phyloP scores from a whole-genome alignment of 2,113 vertebrate species.

The Clarias macrocephalus region DNA sequence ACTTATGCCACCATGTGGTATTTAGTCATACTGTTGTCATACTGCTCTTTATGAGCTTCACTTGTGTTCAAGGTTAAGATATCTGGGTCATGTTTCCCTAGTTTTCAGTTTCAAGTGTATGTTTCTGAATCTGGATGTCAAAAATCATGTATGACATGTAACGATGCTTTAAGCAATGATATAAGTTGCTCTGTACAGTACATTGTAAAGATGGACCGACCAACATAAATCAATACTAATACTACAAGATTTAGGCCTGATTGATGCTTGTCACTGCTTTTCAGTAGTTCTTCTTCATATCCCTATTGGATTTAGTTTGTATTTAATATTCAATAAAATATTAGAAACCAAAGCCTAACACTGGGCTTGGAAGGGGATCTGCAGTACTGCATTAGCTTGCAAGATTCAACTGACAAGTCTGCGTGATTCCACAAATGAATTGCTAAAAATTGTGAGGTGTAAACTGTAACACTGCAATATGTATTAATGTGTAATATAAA shows the following conservation, averaged over 20 bases:
- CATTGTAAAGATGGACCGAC: not conserved
- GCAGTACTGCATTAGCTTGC: not conserved
- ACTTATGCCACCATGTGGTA: constrained; percentile 53
- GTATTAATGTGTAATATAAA: not conserved
- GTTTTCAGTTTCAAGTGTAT: not conserved
- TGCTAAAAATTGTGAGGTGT: not conserved
- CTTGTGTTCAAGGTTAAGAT: not conserved
- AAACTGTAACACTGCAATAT: not conserved
- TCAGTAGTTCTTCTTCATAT: not conserved
- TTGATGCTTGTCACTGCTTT: not conserved
- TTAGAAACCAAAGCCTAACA: not conserved
- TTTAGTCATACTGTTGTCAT: not conserved
- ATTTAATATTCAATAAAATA: not conserved
- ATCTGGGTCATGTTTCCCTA: not conserved
- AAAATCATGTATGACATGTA: not conserved
- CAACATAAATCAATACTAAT: not conserved
- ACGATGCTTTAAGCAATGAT: not conserved
- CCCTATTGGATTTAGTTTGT: not conserved
- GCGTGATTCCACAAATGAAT: not conserved
- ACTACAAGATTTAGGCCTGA: not conserved
- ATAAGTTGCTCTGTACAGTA: not conserved
- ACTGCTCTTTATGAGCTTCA: not conserved
- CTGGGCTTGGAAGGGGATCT: not conserved
- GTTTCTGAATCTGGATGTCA: not conserved
- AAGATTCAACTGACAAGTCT: not conserved